Evolutionary conservation across 2,888 invertebrate species (phyloP).

Genomic region (Meteorus colon): DNA sequence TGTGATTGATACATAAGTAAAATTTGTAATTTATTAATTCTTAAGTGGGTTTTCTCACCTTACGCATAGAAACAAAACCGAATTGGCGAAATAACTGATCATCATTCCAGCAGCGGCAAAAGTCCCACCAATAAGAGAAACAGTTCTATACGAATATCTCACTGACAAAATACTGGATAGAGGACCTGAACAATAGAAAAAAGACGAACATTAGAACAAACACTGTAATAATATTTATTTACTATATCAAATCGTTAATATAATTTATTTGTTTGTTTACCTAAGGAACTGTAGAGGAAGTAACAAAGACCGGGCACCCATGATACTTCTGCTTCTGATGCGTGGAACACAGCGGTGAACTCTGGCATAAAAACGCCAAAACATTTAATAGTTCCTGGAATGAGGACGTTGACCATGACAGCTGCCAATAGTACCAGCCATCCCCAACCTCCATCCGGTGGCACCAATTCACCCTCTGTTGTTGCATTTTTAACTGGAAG

Average conservation of each 20-base stretch:
- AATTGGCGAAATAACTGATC: constrained; percentile 85
- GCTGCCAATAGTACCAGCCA: constrained; percentile 84
- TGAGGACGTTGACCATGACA: constrained; percentile 87
- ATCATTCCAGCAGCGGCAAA: constrained; percentile 90
- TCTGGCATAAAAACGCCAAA: constrained; percentile 90
- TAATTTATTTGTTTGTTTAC: constrained; percentile 73
- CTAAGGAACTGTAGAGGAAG: constrained; percentile 90
- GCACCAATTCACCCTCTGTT: constrained; percentile 82
- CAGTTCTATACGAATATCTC: constrained; percentile 87
- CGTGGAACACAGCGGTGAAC: constrained; percentile 85
- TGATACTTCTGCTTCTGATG: constrained; percentile 83
- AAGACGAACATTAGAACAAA: not conserved
- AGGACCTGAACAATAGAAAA: constrained; percentile 77
- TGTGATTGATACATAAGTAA: no score
- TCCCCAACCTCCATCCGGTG: constrained; percentile 90
- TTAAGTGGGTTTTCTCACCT: constrained; percentile 76
- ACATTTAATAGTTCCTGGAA: constrained; percentile 91
- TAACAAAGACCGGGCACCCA: constrained; percentile 92
- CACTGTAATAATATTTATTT: no score
- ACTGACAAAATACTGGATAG: constrained; percentile 89
- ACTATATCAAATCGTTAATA: constrained; percentile 14
- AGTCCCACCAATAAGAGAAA: constrained; percentile 87
- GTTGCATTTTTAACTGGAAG: constrained; percentile 56
- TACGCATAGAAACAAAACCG: constrained; percentile 85
- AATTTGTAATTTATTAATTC: no score